Evolutionary conservation across 2,888 invertebrate genomes (phyloP), one percentile per base, ranked within the genome.

Genomic region (Silvanus unidentatus): DNA sequence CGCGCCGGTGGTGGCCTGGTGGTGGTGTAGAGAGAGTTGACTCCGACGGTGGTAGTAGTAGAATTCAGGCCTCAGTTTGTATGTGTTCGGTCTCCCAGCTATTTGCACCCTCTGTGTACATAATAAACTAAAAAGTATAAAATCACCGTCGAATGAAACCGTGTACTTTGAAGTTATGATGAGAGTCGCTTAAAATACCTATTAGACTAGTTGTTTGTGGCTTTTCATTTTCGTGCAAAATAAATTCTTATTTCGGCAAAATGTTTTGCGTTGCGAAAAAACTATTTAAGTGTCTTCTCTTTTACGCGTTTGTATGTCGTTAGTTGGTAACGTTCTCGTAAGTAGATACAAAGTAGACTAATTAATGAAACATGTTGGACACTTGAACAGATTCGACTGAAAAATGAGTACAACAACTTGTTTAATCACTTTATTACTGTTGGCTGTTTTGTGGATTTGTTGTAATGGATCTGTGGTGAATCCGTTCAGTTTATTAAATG

Each of bases 401-500:
- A 22, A 22, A 22, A 22, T 22, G 22, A 22, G 8, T 22, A 22
- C 22, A 22, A 22, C 22, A 22, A 22, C 22, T 22, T 22, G 3
- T 3, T 8, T 22, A 22, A 22, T 22, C 22, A 22, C 22, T 22
- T 22, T 22, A 22, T 22, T 22, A 22, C 22, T 22, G 8, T 3
- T 22, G 41, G 37, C 16, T 29, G 39, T 45, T 38, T 27, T n/a
- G 32, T 32, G 32, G 32, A 22, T 22, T 22, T 32, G 10, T 12
- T 51, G 52, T 48, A 36, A 42, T 30, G 53, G 56, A 8, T 55
- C 58, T 52, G 54, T 59, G 16, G 46, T 63, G 30, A 57, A 59
- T 42, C 61, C 58, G 38, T 54, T 57, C 2, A 54, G 56, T 27
- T 52, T 58, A 39, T 71, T 69, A 39, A 69, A 77, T 11, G 77